Evolutionary conservation across 2,113 vertebrate species (phyloP).

Genomic region (Hymenochirus boettgeri): DNA sequence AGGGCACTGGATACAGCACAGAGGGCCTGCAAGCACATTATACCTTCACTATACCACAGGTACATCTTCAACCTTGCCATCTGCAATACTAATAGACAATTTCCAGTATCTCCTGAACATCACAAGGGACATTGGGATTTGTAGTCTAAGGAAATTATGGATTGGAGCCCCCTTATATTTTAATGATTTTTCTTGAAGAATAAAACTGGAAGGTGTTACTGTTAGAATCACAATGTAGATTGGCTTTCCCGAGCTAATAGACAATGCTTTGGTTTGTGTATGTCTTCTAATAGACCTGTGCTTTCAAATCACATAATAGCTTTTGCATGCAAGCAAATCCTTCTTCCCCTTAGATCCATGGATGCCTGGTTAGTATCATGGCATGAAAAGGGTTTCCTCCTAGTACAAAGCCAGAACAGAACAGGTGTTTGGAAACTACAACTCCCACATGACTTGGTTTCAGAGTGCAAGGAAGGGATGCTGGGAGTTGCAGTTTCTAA

Average conservation of each 20-base stretch:
- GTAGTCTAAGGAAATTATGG: too few relatives aligned
- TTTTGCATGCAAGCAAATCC: conserved; percentile 68
- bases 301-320: conserved; percentile 49
- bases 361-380: conserved; percentile 56
- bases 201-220: conserved; percentile 46
- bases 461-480: too few relatives aligned
- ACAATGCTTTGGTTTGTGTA: conserved; percentile 54
- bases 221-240: too few relatives aligned
- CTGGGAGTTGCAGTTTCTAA: too few relatives aligned
- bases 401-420: too few relatives aligned
- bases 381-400: conserved; percentile 41
- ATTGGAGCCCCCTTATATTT: too few relatives aligned
- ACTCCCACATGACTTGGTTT: too few relatives aligned
- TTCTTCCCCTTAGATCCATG: conserved; percentile 49
- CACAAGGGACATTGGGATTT: neutral
- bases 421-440: too few relatives aligned
- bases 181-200: conserved; percentile 12
- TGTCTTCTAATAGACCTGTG: conserved; percentile 57
- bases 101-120: neutral
- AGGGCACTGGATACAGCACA: neutral
- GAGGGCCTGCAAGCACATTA: neutral
- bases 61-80: neutral
- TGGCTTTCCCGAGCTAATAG: too few relatives aligned
- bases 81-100: neutral
- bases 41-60: neutral